phyloP scores from a whole-genome alignment of 2,113 vertebrate genomes.

The Epinephelus lanceolatus region DNA sequence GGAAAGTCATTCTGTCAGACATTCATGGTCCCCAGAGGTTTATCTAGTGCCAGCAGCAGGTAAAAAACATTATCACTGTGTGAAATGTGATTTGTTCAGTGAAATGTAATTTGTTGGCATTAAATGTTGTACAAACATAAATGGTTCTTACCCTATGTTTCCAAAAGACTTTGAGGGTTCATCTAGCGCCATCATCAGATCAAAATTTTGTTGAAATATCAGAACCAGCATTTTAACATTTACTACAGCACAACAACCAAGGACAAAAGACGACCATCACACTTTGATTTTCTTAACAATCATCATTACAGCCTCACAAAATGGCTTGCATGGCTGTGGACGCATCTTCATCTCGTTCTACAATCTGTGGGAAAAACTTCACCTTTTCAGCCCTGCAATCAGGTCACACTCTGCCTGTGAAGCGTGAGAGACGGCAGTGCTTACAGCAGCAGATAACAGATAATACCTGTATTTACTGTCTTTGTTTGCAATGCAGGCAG shows the following conservation, averaged over 20 bases:
- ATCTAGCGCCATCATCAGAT: background rate
- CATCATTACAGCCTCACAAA: background rate
- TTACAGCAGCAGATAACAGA: conserved; percentile 20
- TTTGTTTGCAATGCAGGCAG: conserved; percentile 6
- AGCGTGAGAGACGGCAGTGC: conserved; percentile 9
- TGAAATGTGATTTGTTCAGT: background rate
- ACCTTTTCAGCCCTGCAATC: conserved; percentile 14
- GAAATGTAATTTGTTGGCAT: background rate
- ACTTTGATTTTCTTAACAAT: background rate
- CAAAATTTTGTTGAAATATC: too few species aligned
- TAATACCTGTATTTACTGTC: conserved; percentile 38
- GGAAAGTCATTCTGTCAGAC: background rate
- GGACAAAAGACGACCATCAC: background rate
- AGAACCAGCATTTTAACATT: background rate
- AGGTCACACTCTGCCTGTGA: background rate
- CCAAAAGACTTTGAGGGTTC: background rate
- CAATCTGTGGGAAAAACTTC: conserved; percentile 6
- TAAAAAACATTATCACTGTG: background rate
- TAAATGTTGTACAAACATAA: too few species aligned
- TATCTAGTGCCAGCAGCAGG: background rate
- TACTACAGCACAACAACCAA: too few species aligned
- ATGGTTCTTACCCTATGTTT: background rate
- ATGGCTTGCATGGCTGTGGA: background rate
- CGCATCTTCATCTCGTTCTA: background rate
- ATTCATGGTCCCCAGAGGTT: background rate